These are phyloP conservation scores for Scopus umbretta DNA, from an alignment of 2,113 vertebrate species.

Conservation along the genomic window DNA sequence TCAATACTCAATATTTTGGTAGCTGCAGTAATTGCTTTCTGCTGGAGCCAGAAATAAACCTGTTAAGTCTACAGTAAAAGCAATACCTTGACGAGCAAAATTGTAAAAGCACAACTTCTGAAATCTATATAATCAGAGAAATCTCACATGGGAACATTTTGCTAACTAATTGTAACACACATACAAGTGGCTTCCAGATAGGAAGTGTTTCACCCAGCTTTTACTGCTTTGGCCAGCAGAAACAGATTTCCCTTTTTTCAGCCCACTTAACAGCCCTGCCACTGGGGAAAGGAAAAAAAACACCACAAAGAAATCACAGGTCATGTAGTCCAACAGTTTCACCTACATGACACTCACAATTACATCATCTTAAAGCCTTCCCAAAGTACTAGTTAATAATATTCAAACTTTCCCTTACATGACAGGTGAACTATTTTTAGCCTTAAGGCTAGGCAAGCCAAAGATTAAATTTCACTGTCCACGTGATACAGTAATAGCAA, in stretches of 20 bases:
- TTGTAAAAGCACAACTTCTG: neutral
- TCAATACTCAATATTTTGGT: slow-evolving; percentile 20
- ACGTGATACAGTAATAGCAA: neutral
- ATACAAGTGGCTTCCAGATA: neutral
- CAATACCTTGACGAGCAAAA: neutral
- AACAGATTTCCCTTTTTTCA: neutral
- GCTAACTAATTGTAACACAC: neutral
- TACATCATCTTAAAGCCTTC: neutral
- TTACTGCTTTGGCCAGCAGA: neutral
- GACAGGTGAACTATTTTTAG: neutral
- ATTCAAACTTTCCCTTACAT: neutral
- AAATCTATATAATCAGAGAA: neutral
- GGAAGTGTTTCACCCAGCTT: neutral
- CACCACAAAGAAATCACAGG: neutral
- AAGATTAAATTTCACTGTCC: neutral
- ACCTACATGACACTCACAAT: too few species aligned
- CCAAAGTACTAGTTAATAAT: neutral
- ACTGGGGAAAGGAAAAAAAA: neutral
- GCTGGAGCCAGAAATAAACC: slow-evolving; percentile 40
- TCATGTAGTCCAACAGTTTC: neutral
- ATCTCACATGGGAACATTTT: neutral
- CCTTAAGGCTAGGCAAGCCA: neutral
- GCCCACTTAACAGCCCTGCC: neutral
- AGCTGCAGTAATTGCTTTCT: slow-evolving; percentile 31
- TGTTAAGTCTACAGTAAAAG: slow-evolving; percentile 16